These are phyloP conservation scores for Eugnorisma glareosa DNA, from an alignment of 2,888 invertebrate genomes.

Conservation along the genomic window DNA sequence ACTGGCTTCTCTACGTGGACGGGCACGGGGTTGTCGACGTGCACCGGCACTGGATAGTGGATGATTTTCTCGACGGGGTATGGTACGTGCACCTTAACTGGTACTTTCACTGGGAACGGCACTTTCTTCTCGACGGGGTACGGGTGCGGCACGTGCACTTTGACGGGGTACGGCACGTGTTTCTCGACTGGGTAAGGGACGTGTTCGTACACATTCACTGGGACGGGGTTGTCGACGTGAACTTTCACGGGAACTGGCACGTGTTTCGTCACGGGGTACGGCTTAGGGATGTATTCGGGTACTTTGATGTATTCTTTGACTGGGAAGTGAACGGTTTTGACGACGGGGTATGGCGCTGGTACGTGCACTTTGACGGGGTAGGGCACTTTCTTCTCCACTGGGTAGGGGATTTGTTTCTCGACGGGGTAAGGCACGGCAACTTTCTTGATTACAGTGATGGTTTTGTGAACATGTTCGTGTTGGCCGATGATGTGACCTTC, in stretches of 20 bases:
- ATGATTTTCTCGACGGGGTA: slow-evolving; percentile 94
- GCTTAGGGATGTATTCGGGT: slow-evolving; percentile 92
- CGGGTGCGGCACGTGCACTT: slow-evolving; percentile 93
- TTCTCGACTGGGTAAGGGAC: slow-evolving; percentile 94
- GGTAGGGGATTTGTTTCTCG: slow-evolving; percentile 92
- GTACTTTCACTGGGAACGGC: slow-evolving; percentile 92
- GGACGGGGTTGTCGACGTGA: slow-evolving; percentile 92
- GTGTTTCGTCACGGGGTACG: slow-evolving; percentile 92
- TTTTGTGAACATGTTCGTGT: slow-evolving; percentile 91
- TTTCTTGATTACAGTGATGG: slow-evolving; percentile 93
- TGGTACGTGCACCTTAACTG: slow-evolving; percentile 93
- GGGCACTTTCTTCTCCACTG: slow-evolving; percentile 92
- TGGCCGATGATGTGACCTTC: slow-evolving; percentile 69
- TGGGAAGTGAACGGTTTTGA: slow-evolving; percentile 92
- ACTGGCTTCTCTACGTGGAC: slow-evolving; percentile 93
- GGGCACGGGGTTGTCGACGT: slow-evolving; percentile 92
- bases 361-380: slow-evolving; percentile 92
- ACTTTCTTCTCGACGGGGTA: slow-evolving; percentile 94
- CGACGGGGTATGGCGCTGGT: slow-evolving; percentile 93
- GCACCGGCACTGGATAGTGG: slow-evolving; percentile 93
- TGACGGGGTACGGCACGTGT: slow-evolving; percentile 92
- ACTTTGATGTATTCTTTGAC: slow-evolving; percentile 92
- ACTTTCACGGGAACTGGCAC: slow-evolving; percentile 92
- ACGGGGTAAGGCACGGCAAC: slow-evolving; percentile 94
- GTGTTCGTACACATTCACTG: slow-evolving; percentile 91